phyloP scores from a whole-genome alignment of 1,140 invertebrate species.

The Antheraea mylitta region DNA sequence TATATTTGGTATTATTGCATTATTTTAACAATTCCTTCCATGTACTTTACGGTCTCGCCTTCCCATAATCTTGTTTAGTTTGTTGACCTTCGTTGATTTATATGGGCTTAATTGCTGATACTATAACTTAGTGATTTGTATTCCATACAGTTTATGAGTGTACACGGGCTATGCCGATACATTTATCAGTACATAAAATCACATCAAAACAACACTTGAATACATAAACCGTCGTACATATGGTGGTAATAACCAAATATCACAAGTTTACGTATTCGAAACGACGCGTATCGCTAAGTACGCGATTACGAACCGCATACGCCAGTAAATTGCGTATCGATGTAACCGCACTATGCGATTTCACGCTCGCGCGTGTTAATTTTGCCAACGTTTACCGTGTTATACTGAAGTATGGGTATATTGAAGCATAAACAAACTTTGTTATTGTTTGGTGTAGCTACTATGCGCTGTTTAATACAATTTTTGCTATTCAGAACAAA shows the following conservation, averaged over 20 bases:
- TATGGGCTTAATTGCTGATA: no score
- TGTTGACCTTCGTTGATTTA: no score
- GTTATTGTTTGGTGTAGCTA: not conserved
- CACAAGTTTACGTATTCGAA: slow-evolving; percentile 25
- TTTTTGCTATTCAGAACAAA: not conserved
- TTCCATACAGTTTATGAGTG: not conserved
- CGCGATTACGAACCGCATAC: slow-evolving; percentile 28
- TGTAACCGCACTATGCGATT: slow-evolving; percentile 44
- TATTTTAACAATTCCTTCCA: no score
- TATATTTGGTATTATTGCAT: no score
- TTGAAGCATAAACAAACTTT: not conserved
- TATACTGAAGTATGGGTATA: slow-evolving; percentile 9
- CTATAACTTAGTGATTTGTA: not conserved
- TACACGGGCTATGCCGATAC: no score
- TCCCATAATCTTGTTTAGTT: no score
- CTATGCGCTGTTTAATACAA: not conserved
- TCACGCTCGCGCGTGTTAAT: slow-evolving; percentile 47
- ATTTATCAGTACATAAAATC: not conserved
- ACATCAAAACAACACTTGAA: not conserved
- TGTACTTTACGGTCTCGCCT: no score
- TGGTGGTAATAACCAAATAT: slow-evolving; percentile 10
- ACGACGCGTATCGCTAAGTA: slow-evolving; percentile 28
- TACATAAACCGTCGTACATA: slow-evolving; percentile 7
- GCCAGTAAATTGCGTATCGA: slow-evolving; percentile 49
- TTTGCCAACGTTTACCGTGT: slow-evolving; percentile 32